These are phyloP conservation scores for Colius striatus DNA, from an alignment of 2,113 vertebrate species.

Conservation along the genomic window DNA sequence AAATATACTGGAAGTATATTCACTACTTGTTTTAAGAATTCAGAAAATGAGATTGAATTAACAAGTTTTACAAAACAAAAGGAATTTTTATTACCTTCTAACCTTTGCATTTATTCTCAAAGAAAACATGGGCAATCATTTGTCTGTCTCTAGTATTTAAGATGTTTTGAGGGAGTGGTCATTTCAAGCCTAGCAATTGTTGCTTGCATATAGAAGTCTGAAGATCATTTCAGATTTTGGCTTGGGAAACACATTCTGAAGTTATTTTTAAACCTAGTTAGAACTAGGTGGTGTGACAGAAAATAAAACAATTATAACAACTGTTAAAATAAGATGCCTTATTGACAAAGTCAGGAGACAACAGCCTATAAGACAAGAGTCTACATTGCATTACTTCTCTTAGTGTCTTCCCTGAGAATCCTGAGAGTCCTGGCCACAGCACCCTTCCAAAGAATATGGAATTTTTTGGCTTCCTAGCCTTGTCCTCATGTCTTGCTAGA, in stretches of 20 bases:
- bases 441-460: not conserved
- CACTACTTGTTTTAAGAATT: not conserved
- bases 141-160: not conserved
- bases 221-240: not conserved
- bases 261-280: not conserved
- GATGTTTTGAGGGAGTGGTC: rapidly evolving
- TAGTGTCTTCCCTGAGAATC: not conserved
- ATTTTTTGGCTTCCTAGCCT: not conserved
- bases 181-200: not conserved
- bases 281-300: not conserved
- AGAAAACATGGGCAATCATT: not conserved
- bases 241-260: not conserved
- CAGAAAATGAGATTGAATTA: not conserved
- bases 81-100: not conserved
- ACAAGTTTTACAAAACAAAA: not conserved
- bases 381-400: not conserved
- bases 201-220: not conserved
- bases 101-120: not conserved
- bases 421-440: not conserved
- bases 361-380: not conserved
- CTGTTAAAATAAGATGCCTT: not conserved
- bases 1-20: not conserved
- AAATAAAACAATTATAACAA: not conserved
- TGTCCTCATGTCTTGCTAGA: not conserved
- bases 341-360: not conserved